A percentile compares a stretch with the other conserved stretches of the same genome.
phyloP scores from a whole-genome alignment of 2,113 vertebrate genomes.

The Setophaga kirtlandii region DNA sequence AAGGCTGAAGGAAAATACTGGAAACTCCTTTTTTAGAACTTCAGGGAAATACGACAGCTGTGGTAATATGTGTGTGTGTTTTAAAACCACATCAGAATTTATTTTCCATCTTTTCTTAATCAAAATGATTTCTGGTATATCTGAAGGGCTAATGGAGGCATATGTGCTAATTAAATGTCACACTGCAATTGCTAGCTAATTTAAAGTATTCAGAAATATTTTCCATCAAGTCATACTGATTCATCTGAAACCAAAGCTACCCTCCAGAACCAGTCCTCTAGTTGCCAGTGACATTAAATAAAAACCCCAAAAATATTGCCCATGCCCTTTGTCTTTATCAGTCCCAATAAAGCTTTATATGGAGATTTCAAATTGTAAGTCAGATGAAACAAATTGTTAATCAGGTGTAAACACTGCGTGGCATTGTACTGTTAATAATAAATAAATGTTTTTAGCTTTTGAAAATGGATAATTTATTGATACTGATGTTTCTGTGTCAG shows the following conservation, averaged over 20 bases:
- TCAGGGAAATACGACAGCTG: background rate
- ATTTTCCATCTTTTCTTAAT: background rate
- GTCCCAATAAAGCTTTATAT: background rate
- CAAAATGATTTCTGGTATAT: background rate
- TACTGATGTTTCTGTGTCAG: background rate
- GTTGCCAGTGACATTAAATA: background rate
- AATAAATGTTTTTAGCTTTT: background rate
- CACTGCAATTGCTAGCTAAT: slow-evolving; percentile 8
- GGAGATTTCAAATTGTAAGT: background rate
- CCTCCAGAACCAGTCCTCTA: background rate
- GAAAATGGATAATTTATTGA: background rate
- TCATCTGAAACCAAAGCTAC: background rate
- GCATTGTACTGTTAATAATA: background rate
- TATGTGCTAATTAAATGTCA: slow-evolving; percentile 30
- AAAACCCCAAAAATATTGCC: background rate
- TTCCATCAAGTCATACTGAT: background rate
- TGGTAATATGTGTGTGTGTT: background rate
- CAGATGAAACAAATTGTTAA: background rate
- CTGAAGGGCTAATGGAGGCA: background rate
- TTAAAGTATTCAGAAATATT: slow-evolving; percentile 9
- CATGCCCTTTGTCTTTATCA: background rate
- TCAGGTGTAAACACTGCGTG: background rate
- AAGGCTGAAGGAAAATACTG: background rate
- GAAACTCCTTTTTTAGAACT: background rate
- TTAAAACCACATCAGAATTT: background rate